A percentile compares a stretch with the other conserved stretches of the same genome.
Evolutionary conservation across 1,140 invertebrate genomes (phyloP).

Genomic region (Dolichoris vasculosae): DNA sequence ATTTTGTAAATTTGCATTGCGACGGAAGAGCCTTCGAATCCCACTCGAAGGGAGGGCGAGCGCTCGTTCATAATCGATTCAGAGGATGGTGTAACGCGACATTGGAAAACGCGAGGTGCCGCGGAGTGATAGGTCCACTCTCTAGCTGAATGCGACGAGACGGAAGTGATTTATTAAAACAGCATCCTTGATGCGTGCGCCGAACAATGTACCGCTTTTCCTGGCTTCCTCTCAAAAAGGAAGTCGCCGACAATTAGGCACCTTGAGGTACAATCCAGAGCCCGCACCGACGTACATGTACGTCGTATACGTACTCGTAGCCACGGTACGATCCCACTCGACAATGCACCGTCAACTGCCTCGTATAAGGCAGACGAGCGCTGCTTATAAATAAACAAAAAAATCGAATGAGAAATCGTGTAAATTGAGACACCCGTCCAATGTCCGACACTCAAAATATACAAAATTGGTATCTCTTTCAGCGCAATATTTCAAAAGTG

Average conservation of each 20-base stretch:
- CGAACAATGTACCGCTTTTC: slow-evolving; percentile 52
- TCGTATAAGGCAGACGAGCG: slow-evolving; percentile 36
- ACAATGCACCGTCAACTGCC: neutral
- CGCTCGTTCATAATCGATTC: neutral
- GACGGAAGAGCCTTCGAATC: slow-evolving; percentile 12
- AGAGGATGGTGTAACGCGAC: neutral
- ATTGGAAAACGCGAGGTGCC: slow-evolving; percentile 1
- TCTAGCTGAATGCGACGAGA: neutral
- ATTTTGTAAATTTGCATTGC: slow-evolving; percentile 27
- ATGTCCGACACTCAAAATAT: neutral
- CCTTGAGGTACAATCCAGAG: slow-evolving; percentile 46
- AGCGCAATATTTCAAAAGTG: too few relatives aligned
- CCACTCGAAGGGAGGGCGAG: neutral
- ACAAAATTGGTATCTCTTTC: neutral
- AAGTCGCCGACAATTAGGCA: slow-evolving; percentile 51
- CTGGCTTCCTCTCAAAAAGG: slow-evolving; percentile 60
- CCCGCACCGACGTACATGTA: neutral
- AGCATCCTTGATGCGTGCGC: slow-evolving; percentile 40
- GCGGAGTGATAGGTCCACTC: neutral
- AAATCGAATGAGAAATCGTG: neutral
- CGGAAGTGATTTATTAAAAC: slow-evolving; percentile 51
- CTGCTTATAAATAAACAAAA: neutral
- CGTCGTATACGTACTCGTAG: neutral
- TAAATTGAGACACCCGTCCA: neutral
- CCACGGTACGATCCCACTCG: neutral